These are phyloP conservation scores for Chaetodon auriga DNA, from an alignment of 2,113 vertebrate genomes.

Conservation along the genomic window DNA sequence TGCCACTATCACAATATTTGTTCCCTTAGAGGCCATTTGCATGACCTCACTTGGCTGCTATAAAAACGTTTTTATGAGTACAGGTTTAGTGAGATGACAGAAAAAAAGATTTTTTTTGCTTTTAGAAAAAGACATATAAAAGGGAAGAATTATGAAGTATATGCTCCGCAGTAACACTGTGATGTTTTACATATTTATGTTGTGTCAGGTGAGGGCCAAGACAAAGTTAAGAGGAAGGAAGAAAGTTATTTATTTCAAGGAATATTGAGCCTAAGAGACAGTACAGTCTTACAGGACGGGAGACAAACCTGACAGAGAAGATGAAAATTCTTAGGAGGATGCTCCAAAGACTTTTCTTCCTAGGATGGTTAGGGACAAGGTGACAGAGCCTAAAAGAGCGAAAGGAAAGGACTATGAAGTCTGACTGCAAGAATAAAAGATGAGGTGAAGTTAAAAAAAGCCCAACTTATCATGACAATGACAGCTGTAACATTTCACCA, in stretches of 20 bases:
- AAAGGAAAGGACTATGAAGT: conserved; percentile 37
- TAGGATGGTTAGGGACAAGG: conserved; percentile 17
- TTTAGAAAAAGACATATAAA: too few species aligned
- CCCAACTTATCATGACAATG: conserved; percentile 39
- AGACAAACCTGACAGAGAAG: conserved; percentile 34
- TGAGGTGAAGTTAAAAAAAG: conserved; percentile 36
- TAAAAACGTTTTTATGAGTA: too few species aligned
- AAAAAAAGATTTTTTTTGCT: too few species aligned
- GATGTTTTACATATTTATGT: conserved; percentile 16
- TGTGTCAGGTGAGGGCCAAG: neutral
- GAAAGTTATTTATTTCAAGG: conserved; percentile 6
- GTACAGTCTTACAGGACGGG: conserved; percentile 14
- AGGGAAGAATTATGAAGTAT: neutral
- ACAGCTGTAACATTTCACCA: conserved; percentile 45
- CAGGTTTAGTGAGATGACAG: too few species aligned
- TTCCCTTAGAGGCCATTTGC: too few species aligned
- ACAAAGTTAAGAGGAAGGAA: conserved; percentile 10
- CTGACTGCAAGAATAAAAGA: conserved; percentile 53
- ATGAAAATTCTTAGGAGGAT: conserved; percentile 29
- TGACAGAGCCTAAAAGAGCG: conserved; percentile 31
- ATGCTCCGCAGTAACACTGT: neutral
- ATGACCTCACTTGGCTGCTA: too few species aligned
- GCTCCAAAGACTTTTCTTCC: conserved; percentile 18
- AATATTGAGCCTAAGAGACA: conserved; percentile 9
- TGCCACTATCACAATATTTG: too few species aligned